Conservation (phyloP, 2,888 invertebrate species). For the Diloba caeruleocephala region DNA sequence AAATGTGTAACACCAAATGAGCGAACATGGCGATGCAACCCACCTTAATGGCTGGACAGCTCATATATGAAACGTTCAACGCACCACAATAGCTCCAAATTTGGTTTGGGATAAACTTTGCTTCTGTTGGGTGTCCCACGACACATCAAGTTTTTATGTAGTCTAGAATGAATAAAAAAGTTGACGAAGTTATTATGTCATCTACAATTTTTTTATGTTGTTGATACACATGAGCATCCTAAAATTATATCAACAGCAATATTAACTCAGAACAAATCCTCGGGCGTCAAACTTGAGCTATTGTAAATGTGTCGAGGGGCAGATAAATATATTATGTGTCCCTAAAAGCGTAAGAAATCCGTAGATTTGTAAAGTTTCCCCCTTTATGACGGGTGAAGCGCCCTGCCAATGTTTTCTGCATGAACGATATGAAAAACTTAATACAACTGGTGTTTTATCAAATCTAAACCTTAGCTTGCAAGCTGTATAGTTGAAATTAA, state of each 20-base stretch:
- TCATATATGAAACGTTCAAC: no score
- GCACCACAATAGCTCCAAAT: no score
- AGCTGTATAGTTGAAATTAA: conserved; percentile 55
- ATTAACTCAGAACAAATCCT: conserved; percentile 77
- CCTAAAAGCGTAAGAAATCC: conserved; percentile 87
- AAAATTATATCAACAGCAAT: conserved; percentile 69
- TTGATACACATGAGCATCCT: conserved; percentile 39
- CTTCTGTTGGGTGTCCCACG: no score
- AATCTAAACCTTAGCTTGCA: conserved; percentile 57
- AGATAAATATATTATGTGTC: conserved; percentile 87
- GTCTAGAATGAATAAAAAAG: no score
- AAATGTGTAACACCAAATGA: no score
- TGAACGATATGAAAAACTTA: conserved; percentile 85
- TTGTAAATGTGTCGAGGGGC: conserved; percentile 86
- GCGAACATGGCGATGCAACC: no score
- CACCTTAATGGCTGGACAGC: no score
- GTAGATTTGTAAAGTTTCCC: conserved; percentile 87
- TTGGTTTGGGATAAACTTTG: no score
- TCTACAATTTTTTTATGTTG: conserved; percentile 37
- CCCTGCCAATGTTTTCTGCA: conserved; percentile 83
- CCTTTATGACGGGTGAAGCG: conserved; percentile 85
- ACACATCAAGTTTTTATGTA: no score
- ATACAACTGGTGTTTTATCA: conserved; percentile 43
- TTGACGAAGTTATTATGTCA: no score
- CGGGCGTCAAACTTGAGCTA: conserved; percentile 77